Evolutionary conservation across 2,797 vertebrate genomes (phyloP), one percentile per base, ranked within the genome.

Genomic region (Lophius americanus): DNA sequence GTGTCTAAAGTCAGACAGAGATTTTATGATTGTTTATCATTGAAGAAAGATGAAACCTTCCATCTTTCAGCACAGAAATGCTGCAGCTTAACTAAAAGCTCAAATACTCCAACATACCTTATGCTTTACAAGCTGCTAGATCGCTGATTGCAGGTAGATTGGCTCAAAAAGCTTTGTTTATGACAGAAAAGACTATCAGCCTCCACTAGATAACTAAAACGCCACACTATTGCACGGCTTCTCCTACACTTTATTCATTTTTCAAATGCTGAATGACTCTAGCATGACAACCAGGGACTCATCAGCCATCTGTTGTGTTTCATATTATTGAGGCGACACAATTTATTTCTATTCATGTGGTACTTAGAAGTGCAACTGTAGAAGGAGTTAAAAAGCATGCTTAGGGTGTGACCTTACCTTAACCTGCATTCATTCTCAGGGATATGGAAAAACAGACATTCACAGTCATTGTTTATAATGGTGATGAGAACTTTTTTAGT

Each of bases 281-380:
- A n/a, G 23, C 48, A 13, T 56, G 59, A 67, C 70, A 57, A 76
- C 48, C 12, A 56, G 67, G 53, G 62, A 68, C 66, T 61, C 51
- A 43, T 72, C 3, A 0, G 47, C 60, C 70, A 69, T 76, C 72
- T 69, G 64, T 56, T 67, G 59, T 64, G n/a, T 63, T 77, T 65
- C 33, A 49, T 38, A 67, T 64, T 41, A 38, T 41, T 48, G 36
- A 23, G 77, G 48, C 32, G 13, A 54, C 69, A 36, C 49, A 39
- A 37, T 57, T 78, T 46, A 61, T 75, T 65, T 83, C 68, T 80
- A 77, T 75, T 78, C 54, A 72, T 64, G 47, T 41, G 23, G 46
- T 81, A 74, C 69, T 76, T n/a, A 74, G 78, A 83, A 80, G 52
- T 80, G 70, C 65, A 79, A 84, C 68, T 63, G 72, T 66, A 77